These are phyloP conservation scores for Oxytorus armatus DNA, from an alignment of 2,888 invertebrate species.

Conservation along the genomic window DNA sequence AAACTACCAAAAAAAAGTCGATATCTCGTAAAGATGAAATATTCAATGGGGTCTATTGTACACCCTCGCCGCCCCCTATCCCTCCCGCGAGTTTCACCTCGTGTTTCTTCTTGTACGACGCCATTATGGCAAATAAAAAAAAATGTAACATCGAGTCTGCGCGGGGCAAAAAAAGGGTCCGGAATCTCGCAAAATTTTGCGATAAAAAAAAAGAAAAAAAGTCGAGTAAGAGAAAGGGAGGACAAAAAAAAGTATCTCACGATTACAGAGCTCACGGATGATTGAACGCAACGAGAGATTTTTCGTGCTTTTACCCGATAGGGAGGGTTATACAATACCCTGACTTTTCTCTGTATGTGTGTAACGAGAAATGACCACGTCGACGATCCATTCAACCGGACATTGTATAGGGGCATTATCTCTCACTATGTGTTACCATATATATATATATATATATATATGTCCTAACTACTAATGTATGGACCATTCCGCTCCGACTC, in stretches of 20 bases:
- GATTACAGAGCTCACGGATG: conserved; percentile 52
- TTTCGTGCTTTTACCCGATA: conserved; percentile 46
- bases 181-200: background rate
- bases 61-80: too few relatives aligned
- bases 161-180: background rate
- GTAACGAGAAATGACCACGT: conserved; percentile 70
- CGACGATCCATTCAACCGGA: conserved; percentile 73
- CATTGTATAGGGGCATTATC: conserved; percentile 76
- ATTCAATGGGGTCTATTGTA: too few relatives aligned
- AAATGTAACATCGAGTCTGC: background rate
- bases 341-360: conserved; percentile 48
- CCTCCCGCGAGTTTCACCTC: background rate
- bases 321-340: conserved; percentile 46
- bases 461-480: background rate
- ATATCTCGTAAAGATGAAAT: too few relatives aligned
- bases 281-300: conserved; percentile 59
- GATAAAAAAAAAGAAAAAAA: conserved; percentile 18
- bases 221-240: too few relatives aligned
- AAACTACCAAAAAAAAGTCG: too few relatives aligned
- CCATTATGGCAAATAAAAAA: background rate
- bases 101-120: background rate
- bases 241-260: conserved; percentile 8
- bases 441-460: conserved; percentile 1
- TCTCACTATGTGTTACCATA: conserved; percentile 73
- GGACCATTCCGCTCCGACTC: background rate